Evolutionary conservation across 2,797 vertebrate species (phyloP).

Genomic region (Anguilla marmorata): DNA sequence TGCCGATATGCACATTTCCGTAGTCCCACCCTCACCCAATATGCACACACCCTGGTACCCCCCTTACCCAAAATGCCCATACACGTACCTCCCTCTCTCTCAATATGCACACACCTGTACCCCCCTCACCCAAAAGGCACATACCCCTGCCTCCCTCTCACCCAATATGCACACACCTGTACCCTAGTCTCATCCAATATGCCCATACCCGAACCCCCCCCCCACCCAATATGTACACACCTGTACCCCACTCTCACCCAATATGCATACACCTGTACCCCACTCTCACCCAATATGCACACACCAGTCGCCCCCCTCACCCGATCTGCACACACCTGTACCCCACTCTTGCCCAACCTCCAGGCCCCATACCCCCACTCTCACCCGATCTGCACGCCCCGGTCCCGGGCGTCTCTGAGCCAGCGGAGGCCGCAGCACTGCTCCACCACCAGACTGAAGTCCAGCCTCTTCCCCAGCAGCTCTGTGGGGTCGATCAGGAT

Average conservation of each 20-base stretch:
- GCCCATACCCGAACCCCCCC: conserved; percentile 7
- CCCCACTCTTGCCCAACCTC: conserved; percentile 71
- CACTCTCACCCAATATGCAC: conserved; percentile 71
- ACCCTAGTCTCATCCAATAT: conserved; percentile 66
- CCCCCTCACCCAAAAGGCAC: conserved; percentile 66
- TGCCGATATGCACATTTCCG: too few relatives aligned
- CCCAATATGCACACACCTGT: neutral
- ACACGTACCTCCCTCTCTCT: conserved; percentile 57
- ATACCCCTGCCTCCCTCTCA: neutral
- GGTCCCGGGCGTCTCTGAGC: conserved; percentile 73
- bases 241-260: conserved; percentile 75
- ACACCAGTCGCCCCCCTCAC: conserved; percentile 52
- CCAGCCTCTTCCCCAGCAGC: conserved; percentile 76
- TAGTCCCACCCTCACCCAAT: conserved; percentile 67
- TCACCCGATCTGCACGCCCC: conserved; percentile 84
- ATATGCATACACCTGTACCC: conserved; percentile 77
- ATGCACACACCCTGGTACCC: conserved; percentile 80
- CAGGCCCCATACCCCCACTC: neutral
- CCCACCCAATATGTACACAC: conserved; percentile 82
- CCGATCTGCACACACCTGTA: conserved; percentile 80
- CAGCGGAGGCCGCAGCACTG: conserved; percentile 81
- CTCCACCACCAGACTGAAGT: conserved; percentile 80
- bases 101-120: conserved; percentile 79
- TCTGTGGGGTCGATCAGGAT: conserved; percentile 83
- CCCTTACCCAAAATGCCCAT: conserved; percentile 66